Evolutionary conservation across 2,888 invertebrate genomes (phyloP).

Genomic region (Ypsolopha sequella): DNA sequence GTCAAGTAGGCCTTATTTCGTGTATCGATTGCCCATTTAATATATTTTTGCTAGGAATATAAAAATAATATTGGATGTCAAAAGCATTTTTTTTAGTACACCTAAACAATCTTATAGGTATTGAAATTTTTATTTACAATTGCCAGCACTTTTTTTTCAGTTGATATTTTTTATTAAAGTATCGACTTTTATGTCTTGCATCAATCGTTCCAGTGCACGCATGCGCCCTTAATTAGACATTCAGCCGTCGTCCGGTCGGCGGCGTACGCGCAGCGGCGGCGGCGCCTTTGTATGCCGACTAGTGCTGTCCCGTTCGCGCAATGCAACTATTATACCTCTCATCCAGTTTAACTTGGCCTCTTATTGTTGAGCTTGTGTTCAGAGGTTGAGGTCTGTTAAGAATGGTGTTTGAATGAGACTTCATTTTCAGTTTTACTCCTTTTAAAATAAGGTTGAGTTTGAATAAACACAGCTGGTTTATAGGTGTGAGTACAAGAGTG

Average conservation of each 20-base stretch:
- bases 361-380: too few relatives aligned
- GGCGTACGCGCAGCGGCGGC: conserved; percentile 63
- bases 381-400: too few relatives aligned
- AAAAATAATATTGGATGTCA: neutral
- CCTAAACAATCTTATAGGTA: too few relatives aligned
- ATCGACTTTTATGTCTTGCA: conserved; percentile 15
- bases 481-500: conserved; percentile 62
- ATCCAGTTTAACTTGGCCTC: too few relatives aligned
- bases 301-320: conserved; percentile 50
- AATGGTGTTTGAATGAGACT: too few relatives aligned
- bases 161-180: too few relatives aligned
- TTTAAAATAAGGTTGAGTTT: neutral
- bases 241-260: conserved; percentile 53
- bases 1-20: too few relatives aligned
- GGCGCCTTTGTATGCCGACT: conserved; percentile 52
- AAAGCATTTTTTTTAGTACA: too few relatives aligned
- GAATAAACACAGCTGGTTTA: conserved; percentile 16
- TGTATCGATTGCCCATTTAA: neutral
- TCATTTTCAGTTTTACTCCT: too few relatives aligned
- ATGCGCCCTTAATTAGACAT: conserved; percentile 70
- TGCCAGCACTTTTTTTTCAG: too few relatives aligned
- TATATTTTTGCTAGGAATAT: neutral
- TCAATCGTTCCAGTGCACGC: conserved; percentile 44
- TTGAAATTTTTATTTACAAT: too few relatives aligned
- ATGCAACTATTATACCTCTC: conserved; percentile 39